These are phyloP conservation scores for cat (Felis catus) DNA, from an alignment of 2,113 vertebrate genomes.

Conservation along the genomic window F.catus_Fca126_mat1.0 CM031416.1:128001001-128001500, in stretches of 20 bases:
- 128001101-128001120: not conserved
- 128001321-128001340: slow-evolving; percentile 11
- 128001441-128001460: not conserved
- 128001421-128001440: not conserved
- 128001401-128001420: not conserved
- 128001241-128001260: slow-evolving; percentile 7
- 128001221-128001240: not conserved
- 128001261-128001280: not conserved
- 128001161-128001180: not conserved
- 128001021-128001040: not conserved
- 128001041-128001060: not conserved
- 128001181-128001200: not conserved
- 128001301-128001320: not conserved
- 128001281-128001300: slow-evolving; percentile 7
- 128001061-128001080: not conserved
- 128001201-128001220: slow-evolving; percentile 37
- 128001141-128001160: not conserved
- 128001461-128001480: not conserved
- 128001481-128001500: not conserved
- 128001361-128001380: not conserved
- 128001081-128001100: slow-evolving; percentile 32
- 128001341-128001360: slow-evolving; percentile 13
- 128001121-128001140: not conserved
- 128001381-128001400: not conserved
- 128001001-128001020: not conserved